A percentile compares a stretch with the other conserved stretches of the same genome.
Evolutionary conservation across 2,797 vertebrate species (phyloP).

Genomic region (Champsocephalus esox): DNA sequence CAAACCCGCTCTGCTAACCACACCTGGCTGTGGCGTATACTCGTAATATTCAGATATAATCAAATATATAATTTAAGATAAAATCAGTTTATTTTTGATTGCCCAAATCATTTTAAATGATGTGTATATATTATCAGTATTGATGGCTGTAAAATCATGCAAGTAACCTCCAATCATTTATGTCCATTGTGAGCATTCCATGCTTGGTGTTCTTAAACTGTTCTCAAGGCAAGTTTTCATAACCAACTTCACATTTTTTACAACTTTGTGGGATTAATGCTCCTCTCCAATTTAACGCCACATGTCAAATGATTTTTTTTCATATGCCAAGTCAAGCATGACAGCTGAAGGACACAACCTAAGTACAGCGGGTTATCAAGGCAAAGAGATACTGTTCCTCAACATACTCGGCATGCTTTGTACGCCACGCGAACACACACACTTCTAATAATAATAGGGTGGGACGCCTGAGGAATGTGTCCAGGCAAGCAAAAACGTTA

Average conservation of each 20-base stretch:
- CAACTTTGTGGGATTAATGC: conserved; percentile 44
- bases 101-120: not conserved
- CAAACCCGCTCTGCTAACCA: too few species aligned
- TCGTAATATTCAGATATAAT: too few species aligned
- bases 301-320: conserved; percentile 55
- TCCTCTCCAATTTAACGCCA: conserved; percentile 51
- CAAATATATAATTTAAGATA: not conserved
- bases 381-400: conserved; percentile 47
- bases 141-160: conserved; percentile 3
- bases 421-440: conserved; percentile 50
- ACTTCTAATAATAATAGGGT: conserved; percentile 83
- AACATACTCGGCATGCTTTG: conserved; percentile 54
- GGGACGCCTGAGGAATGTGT: conserved; percentile 81
- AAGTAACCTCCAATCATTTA: conserved; percentile 11
- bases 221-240: conserved; percentile 22
- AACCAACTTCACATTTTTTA: conserved; percentile 46
- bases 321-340: conserved; percentile 43
- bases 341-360: conserved; percentile 53
- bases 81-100: not conserved
- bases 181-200: conserved; percentile 30
- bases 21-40: not conserved
- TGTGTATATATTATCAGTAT: not conserved
- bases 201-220: conserved; percentile 39
- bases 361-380: conserved; percentile 45
- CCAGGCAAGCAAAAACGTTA: conserved; percentile 80